Conservation (phyloP, 2,888 invertebrate genomes). For the Plagiodera versicolora region DNA sequence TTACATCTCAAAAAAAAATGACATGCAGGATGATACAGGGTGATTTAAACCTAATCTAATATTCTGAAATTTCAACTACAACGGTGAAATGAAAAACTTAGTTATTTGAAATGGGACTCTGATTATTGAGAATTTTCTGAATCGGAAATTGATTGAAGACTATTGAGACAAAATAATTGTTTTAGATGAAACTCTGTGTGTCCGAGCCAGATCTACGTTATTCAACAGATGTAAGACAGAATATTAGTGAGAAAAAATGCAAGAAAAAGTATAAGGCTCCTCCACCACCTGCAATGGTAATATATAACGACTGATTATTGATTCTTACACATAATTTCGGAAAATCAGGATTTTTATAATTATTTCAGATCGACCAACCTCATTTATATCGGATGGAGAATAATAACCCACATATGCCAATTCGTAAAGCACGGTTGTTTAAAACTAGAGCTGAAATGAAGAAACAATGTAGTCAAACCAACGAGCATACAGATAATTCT, state of each 20-base stretch:
- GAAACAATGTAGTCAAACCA: slow-evolving; percentile 47
- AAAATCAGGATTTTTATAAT: too few species aligned
- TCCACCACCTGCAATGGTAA: slow-evolving; percentile 58
- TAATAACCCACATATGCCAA: slow-evolving; percentile 42
- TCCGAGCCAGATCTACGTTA: slow-evolving; percentile 72
- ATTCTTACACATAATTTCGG: too few species aligned
- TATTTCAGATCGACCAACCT: slow-evolving; percentile 28
- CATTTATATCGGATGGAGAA: slow-evolving; percentile 53
- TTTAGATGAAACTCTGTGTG: slow-evolving; percentile 64
- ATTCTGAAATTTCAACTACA: too few species aligned
- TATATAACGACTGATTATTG: not conserved
- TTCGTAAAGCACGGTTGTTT: slow-evolving; percentile 67
- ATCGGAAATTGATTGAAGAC: too few species aligned
- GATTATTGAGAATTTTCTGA: too few species aligned
- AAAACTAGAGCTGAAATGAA: slow-evolving; percentile 75
- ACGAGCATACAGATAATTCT: slow-evolving; percentile 45
- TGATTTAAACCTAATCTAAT: too few species aligned
- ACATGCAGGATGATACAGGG: too few species aligned
- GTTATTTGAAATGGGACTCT: too few species aligned
- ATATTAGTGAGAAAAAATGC: slow-evolving; percentile 58
- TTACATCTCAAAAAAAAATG: too few species aligned
- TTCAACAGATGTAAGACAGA: slow-evolving; percentile 32
- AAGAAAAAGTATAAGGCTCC: slow-evolving; percentile 81
- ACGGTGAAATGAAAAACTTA: too few species aligned
- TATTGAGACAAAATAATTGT: slow-evolving; percentile 16